Evolutionary conservation across 1,140 invertebrate species (phyloP).

Genomic region (Drosophila yakuba): DNA sequence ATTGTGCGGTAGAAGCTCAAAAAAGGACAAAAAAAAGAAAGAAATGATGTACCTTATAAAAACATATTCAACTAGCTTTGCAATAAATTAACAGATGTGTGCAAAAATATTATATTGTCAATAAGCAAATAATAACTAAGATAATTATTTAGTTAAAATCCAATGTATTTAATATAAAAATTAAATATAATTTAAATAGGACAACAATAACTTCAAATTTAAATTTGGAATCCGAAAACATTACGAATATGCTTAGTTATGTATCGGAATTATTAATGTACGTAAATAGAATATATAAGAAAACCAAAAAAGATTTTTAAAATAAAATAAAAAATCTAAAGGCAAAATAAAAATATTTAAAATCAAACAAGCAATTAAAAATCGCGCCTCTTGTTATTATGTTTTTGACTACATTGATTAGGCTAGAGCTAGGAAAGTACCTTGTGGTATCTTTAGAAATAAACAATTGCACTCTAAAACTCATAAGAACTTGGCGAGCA

Average conservation of each 20-base stretch:
- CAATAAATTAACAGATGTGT: slow-evolving; percentile 19
- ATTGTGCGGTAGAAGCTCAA: slow-evolving; percentile 60
- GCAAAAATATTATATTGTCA: slow-evolving; percentile 30
- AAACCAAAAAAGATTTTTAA: slow-evolving; percentile 21
- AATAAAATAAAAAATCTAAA: slow-evolving; percentile 21
- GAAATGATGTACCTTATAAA: slow-evolving; percentile 71
- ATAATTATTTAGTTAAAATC: slow-evolving; percentile 1
- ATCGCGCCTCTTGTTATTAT: not conserved
- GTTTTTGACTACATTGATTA: too few species aligned
- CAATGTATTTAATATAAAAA: slow-evolving; percentile 33
- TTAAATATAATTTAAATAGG: slow-evolving; percentile 8
- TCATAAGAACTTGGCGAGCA: too few species aligned
- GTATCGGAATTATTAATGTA: slow-evolving; percentile 18
- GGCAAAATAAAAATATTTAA: slow-evolving; percentile 20
- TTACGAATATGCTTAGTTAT: slow-evolving; percentile 6
- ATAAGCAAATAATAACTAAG: slow-evolving; percentile 8
- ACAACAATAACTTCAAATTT: not conserved
- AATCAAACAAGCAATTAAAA: slow-evolving; percentile 37
- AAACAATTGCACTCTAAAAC: too few species aligned
- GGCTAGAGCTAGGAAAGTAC: too few species aligned
- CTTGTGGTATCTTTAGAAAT: too few species aligned
- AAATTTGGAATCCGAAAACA: slow-evolving; percentile 9
- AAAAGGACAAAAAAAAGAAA: slow-evolving; percentile 69
- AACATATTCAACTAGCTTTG: slow-evolving; percentile 77
- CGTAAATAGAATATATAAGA: slow-evolving; percentile 36